These are phyloP conservation scores for Polyergus mexicanus DNA, from an alignment of 1,140 invertebrate species.

Conservation along the genomic window DNA sequence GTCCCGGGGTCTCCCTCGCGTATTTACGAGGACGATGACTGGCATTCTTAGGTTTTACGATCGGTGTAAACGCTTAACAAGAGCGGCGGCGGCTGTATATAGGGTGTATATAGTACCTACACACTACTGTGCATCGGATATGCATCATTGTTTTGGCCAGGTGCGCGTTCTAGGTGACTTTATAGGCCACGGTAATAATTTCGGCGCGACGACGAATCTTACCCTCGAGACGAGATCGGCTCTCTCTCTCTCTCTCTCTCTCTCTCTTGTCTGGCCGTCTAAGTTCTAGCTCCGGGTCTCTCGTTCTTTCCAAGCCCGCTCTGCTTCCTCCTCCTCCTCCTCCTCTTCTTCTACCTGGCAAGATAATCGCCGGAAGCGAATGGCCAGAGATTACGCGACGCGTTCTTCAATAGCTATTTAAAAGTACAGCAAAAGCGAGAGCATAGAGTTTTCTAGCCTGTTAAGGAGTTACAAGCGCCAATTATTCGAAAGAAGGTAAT, in stretches of 20 bases:
- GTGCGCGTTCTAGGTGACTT: conserved; percentile 37
- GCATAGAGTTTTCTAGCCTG: not conserved
- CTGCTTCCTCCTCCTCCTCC: not conserved
- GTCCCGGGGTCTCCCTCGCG: not conserved
- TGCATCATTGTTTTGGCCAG: conserved; percentile 39
- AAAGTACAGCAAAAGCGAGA: conserved; percentile 1
- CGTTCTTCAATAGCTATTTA: conserved; percentile 10
- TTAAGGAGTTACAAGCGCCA: conserved; percentile 16
- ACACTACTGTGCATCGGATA: not conserved
- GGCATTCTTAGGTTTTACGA: conserved; percentile 54
- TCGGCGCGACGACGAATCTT: not conserved
- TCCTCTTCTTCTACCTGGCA: conserved; percentile 3
- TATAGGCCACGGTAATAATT: conserved; percentile 42
- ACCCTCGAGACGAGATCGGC: not conserved
- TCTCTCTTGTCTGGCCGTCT: not conserved
- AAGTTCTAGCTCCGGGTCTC: too few relatives aligned
- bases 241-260: not conserved
- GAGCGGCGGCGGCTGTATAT: conserved; percentile 20
- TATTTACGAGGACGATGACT: conserved; percentile 34
- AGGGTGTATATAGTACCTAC: conserved; percentile 10
- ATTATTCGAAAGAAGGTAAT: conserved; percentile 31
- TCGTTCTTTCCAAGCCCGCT: not conserved
- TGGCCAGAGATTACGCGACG: not conserved
- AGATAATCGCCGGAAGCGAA: conserved; percentile 10
- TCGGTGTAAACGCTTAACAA: conserved; percentile 62